Conservation (phyloP, 2,113 vertebrate species). For the Chaetops frenatus region DNA sequence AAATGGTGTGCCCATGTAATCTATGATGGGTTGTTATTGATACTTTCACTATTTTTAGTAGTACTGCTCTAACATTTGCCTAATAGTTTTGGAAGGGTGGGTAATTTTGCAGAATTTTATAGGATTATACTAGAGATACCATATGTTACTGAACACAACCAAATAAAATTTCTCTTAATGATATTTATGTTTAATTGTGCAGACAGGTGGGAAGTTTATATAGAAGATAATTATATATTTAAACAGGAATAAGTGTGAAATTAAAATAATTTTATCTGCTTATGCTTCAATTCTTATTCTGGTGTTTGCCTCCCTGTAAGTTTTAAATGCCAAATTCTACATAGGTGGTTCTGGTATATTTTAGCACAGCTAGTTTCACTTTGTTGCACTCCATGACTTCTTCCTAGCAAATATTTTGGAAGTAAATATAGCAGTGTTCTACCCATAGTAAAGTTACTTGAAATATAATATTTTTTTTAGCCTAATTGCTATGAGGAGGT, state of each 20-base stretch:
- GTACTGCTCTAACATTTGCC: not conserved
- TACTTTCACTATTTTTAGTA: not conserved
- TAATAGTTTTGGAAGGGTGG: not conserved
- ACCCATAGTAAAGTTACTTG: not conserved
- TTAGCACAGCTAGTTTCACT: not conserved
- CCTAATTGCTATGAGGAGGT: not conserved
- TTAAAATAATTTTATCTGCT: not conserved
- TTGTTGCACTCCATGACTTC: not conserved
- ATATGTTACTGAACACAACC: not conserved
- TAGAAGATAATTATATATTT: not conserved
- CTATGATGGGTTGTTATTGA: not conserved
- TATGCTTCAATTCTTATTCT: not conserved
- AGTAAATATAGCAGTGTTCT: not conserved
- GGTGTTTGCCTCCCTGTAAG: not conserved
- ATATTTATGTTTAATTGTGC: not conserved
- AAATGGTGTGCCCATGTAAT: not conserved
- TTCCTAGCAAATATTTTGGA: not conserved
- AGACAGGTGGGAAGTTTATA: not conserved
- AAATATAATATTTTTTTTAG: not conserved
- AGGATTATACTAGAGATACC: not conserved
- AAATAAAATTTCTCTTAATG: not conserved
- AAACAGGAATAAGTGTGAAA: not conserved
- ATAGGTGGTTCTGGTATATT: not conserved
- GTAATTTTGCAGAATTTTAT: not conserved
- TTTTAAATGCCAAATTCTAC: not conserved